Percentiles rank a stretch among this genome's conserved stretches.
These are phyloP conservation scores for Acomys russatus DNA, from an alignment of 2,797 vertebrate genomes.

Conservation along the genomic window DNA sequence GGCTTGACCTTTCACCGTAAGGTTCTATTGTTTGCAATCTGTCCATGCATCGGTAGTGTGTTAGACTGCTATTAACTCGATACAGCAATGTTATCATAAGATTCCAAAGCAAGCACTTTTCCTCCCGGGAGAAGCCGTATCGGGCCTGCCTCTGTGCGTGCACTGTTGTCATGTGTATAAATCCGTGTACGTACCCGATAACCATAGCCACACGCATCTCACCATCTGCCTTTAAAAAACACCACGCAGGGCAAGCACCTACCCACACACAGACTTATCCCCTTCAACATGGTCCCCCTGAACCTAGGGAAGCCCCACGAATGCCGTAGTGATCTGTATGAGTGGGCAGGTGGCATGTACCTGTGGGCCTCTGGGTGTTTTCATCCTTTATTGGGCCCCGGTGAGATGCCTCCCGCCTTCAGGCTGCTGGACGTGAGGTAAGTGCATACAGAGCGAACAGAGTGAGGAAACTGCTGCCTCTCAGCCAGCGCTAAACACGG, in stretches of 20 bases:
- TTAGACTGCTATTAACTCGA: too few relatives aligned
- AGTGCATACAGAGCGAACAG: neutral
- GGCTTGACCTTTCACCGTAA: neutral
- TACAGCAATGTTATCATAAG: neutral
- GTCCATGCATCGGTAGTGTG: too few relatives aligned
- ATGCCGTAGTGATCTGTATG: fast-evolving
- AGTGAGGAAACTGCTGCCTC: neutral
- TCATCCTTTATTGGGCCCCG: neutral
- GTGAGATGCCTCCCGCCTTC: fast-evolving
- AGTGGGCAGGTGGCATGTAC: fast-evolving
- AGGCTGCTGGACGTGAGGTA: neutral
- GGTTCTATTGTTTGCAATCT: neutral
- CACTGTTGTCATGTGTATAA: fast-evolving
- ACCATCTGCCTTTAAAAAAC: neutral
- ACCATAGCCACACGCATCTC: neutral
- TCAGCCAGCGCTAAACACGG: neutral
- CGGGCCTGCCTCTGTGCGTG: too few relatives aligned
- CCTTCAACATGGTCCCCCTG: too few relatives aligned
- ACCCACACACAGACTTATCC: fast-evolving
- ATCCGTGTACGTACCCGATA: neutral
- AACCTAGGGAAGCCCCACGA: neutral
- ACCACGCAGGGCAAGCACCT: neutral
- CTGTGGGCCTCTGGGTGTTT: neutral
- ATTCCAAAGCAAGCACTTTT: neutral
- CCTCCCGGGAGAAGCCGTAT: too few relatives aligned